Conservation (phyloP, 1,140 invertebrate genomes). For the Cherax destructor region DNA sequence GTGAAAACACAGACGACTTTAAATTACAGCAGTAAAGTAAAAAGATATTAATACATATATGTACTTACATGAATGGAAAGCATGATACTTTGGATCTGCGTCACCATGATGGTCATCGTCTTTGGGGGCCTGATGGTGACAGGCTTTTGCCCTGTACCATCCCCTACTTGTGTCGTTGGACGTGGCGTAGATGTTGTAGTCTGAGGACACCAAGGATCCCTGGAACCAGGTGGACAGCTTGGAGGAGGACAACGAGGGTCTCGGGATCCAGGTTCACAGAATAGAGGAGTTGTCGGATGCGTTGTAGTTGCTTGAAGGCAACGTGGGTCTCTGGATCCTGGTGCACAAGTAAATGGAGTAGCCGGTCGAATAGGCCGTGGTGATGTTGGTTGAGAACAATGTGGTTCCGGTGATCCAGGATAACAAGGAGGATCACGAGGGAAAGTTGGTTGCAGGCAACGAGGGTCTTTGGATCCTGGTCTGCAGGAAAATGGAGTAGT, state of each 20-base stretch:
- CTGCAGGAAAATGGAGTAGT: conserved; percentile 8
- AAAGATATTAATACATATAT: not conserved
- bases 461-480: conserved; percentile 52
- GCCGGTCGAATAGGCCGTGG: conserved; percentile 55
- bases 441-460: conserved; percentile 18
- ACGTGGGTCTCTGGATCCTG: not conserved
- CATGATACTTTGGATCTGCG: conserved; percentile 74
- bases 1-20: no score
- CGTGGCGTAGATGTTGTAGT: not conserved
- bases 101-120: conserved; percentile 72
- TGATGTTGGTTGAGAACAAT: conserved; percentile 70
- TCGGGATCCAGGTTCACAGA: not conserved
- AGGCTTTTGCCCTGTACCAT: not conserved
- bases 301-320: not conserved
- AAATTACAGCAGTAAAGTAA: no score
- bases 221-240: not conserved
- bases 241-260: no score
- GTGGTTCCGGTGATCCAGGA: conserved; percentile 41
- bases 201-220: conserved; percentile 2
- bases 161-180: conserved; percentile 20
- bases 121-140: conserved; percentile 17
- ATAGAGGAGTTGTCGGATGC: not conserved
- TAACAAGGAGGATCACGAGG: not conserved
- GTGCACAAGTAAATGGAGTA: not conserved
- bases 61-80: conserved; percentile 75